Evolutionary conservation across 2,797 vertebrate species (phyloP).

Genomic region (Benthosema pterotum): DNA sequence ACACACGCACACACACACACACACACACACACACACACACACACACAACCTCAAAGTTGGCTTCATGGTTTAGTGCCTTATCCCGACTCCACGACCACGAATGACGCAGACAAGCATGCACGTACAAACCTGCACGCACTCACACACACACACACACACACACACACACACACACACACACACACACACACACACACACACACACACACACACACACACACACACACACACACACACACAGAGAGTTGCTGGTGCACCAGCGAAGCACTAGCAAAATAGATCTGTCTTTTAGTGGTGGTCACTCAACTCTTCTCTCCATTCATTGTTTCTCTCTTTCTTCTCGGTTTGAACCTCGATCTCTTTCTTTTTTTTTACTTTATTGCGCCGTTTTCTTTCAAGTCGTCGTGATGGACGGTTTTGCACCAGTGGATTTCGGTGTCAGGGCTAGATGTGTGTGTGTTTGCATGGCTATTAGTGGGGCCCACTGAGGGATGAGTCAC

Average conservation of each 20-base stretch:
- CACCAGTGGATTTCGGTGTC: slow-evolving; percentile 63
- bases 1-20: not conserved
- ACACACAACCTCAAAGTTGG: slow-evolving; percentile 53
- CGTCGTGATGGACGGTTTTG: slow-evolving; percentile 61
- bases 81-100: slow-evolving; percentile 37
- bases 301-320: slow-evolving; percentile 38
- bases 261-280: slow-evolving; percentile 50
- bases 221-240: slow-evolving; percentile 9
- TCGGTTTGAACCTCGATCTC: slow-evolving; percentile 45
- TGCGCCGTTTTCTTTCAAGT: slow-evolving; percentile 22
- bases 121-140: not conserved
- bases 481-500: slow-evolving; percentile 59
- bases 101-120: slow-evolving; percentile 1
- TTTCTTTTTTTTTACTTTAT: slow-evolving; percentile 18
- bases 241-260: slow-evolving; percentile 41
- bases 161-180: too few species aligned
- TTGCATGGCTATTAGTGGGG: slow-evolving; percentile 76
- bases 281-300: slow-evolving; percentile 31
- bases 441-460: slow-evolving; percentile 74
- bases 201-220: not conserved
- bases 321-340: slow-evolving; percentile 51
- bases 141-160: too few species aligned
- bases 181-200: too few species aligned
- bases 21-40: not conserved
- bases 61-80: slow-evolving; percentile 36